A percentile compares a stretch with the other conserved stretches of the same genome.
These are phyloP conservation scores for Callitettix versicolor DNA, from an alignment of 1,140 invertebrate species.

Conservation along the genomic window DNA sequence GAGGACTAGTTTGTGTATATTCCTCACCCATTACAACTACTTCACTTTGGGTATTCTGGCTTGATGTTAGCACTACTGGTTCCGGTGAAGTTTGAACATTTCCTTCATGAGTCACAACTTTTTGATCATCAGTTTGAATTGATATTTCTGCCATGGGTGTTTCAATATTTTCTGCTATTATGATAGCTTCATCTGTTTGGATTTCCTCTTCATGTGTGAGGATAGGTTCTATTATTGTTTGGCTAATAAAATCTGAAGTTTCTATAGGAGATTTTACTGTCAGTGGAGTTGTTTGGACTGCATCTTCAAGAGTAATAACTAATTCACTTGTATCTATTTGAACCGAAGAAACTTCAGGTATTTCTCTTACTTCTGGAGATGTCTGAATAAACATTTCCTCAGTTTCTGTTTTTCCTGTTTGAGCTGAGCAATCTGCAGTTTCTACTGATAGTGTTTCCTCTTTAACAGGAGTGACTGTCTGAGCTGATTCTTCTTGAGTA, in stretches of 20 bases:
- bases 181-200: slow-evolving; percentile 29
- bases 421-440: slow-evolving; percentile 28
- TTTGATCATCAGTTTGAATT: slow-evolving; percentile 30
- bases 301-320: slow-evolving; percentile 12
- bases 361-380: slow-evolving; percentile 1
- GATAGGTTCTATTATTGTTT: slow-evolving; percentile 4
- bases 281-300: slow-evolving; percentile 17
- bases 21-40: slow-evolving; percentile 33
- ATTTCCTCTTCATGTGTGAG: slow-evolving; percentile 27
- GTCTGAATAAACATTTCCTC: slow-evolving; percentile 28
- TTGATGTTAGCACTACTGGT: slow-evolving; percentile 29
- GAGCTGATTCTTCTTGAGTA: slow-evolving; percentile 36
- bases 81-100: slow-evolving; percentile 25
- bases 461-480: slow-evolving; percentile 30
- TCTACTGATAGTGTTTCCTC: slow-evolving; percentile 16
- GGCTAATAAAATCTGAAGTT: slow-evolving; percentile 6
- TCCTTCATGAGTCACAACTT: slow-evolving; percentile 17
- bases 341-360: slow-evolving; percentile 2
- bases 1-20: slow-evolving; percentile 19
- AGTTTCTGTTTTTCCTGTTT: slow-evolving; percentile 25
- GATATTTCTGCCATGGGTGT: slow-evolving; percentile 27
- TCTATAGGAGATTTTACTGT: slow-evolving; percentile 4
- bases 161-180: slow-evolving; percentile 25
- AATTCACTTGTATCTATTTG: slow-evolving; percentile 7
- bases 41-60: slow-evolving; percentile 35